Base-by-base conservation (phyloP, 2,888 invertebrate genomes). In the Drosophila kuntzei region DNA sequence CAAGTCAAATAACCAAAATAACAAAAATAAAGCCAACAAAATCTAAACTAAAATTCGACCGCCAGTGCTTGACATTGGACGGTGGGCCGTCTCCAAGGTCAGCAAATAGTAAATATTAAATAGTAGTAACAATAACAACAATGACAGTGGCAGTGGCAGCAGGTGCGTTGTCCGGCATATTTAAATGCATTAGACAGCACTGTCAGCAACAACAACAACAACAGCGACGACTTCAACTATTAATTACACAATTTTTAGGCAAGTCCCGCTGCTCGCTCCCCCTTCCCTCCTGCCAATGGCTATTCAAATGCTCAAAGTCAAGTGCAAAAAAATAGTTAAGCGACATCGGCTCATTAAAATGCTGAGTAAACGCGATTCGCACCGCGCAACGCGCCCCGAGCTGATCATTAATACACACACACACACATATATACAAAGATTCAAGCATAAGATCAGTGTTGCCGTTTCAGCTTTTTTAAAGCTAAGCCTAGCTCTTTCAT, bases 321-420 rank as follows among this genome's bases (percentile, higher is more conserved):
- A 80, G 80, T 76, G 80, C 80, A 80, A 82, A 79, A 65, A 34
- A 59, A 34, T 32, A 44, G n/a, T 39, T 22, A 41, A 63, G 63
- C 71, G 67, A 71, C 80, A 80, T 74, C 67, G 37, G 46, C 74
- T 85, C 65, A 86, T 81, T 86, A 75, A 81, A 82, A 86, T 82
- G 83, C 83, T 71, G 79, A 69, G 61, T 60, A 59, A 72, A 72
- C 60, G 77, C 58, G 51, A 63, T 57, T 65, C 43, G 65, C 53
- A 58, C 47, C 36, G 43, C 37, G 25, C 65, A 64, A 55, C 46
- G 69, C 71, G 53, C 72, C 37, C 29, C 74, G 46, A 61, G 73
- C 72, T 47, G 72, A 72, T 68, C 67, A 63, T 68, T 55, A 57
- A 69, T 57, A 65, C 69, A 37, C 49, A 61, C 39, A 50, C 50